Percentiles rank a stretch among this genome's conserved stretches.
These are phyloP conservation scores for Tupaia tana DNA, from an alignment of 2,113 vertebrate genomes.

Conservation along the genomic window DNA sequence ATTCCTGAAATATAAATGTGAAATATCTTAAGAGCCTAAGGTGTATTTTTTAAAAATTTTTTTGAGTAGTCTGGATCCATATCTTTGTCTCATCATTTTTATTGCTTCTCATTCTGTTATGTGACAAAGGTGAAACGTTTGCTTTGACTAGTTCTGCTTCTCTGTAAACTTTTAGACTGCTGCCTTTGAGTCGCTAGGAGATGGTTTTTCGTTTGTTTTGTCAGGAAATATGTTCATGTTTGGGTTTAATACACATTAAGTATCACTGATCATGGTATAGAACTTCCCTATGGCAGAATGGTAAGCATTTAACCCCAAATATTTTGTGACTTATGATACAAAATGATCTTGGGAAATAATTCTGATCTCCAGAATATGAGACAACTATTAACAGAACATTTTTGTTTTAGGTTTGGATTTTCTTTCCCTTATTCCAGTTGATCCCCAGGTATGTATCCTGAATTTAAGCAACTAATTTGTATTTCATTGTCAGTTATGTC, in stretches of 20 bases:
- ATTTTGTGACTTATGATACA: constrained; percentile 59
- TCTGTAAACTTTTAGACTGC: constrained; percentile 21
- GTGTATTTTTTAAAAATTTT: constrained; percentile 48
- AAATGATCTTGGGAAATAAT: constrained; percentile 73
- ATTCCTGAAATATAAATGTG: constrained; percentile 77
- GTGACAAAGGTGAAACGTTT: constrained; percentile 27
- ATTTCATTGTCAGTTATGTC: constrained; percentile 72
- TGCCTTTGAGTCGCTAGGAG: constrained; percentile 33
- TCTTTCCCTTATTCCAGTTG: constrained; percentile 96
- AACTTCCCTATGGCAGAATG: not conserved
- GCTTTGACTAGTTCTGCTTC: constrained; percentile 1
- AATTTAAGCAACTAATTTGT: constrained; percentile 77
- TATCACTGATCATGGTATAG: constrained; percentile 11
- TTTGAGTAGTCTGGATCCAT: not conserved
- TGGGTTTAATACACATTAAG: constrained; percentile 20
- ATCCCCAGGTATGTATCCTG: constrained; percentile 93
- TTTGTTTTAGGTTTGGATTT: constrained; percentile 94
- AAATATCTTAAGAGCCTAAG: constrained; percentile 64
- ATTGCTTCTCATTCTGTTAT: constrained; percentile 41
- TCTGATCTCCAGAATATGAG: constrained; percentile 65
- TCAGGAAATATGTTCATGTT: constrained; percentile 1
- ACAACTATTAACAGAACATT: constrained; percentile 69
- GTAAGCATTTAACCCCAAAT: constrained; percentile 49
- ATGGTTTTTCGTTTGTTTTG: constrained; percentile 51
- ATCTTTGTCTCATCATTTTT: constrained; percentile 23